Base-by-base conservation (phyloP, 1,140 invertebrate species). In the Potamilus streckersoni region DNA sequence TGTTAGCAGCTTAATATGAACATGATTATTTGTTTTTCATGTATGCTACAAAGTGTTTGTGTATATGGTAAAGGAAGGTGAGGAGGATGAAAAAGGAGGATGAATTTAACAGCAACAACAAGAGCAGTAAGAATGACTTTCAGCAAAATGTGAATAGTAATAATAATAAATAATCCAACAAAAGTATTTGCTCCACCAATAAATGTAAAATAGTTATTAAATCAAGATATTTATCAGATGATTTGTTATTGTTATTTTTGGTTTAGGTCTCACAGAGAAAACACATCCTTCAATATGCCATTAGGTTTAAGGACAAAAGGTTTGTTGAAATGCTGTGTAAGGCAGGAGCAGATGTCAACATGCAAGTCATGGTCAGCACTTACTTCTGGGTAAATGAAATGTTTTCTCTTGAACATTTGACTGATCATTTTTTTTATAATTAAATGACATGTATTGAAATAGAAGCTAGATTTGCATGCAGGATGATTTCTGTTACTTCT, bases 201-300 rank as follows among this genome's bases (percentile, higher is more conserved):
- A 6, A 49, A 11, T 11, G 38, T 49, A 49, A 49, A 6, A 0
- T 49, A 49, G 6, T 49, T 49, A 49, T 49, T 6, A 62, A 62
- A 23, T 23, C 20, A 62, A 62, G 4, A 16, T 12, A 20, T 67
- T 67, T 67, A 27, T 20, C 11, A 49, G 38, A 49, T 49, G 38
- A 49, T 49, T 49, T 49, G 12, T 11, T 67, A 0, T 67, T 67
- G n/a, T 31, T 67, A 8, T 77, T 56, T 23, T 56, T 38, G 68
- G 27, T 76, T 31, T 69, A 87, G 86, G 83, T 80, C 13, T 74
- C 79, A 15, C 70, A 78, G 13, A 81, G 79, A 58, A 78, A 76
- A 16, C 87, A 88, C 65, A 85, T 88, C 49, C 71, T 88, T 59
- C 86, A 87, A 66, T 76, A 85, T 76, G 85, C 85, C 57, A 82